These are phyloP conservation scores for Heliconius cydno DNA, from an alignment of 2,888 invertebrate genomes.

Conservation along the genomic window DNA sequence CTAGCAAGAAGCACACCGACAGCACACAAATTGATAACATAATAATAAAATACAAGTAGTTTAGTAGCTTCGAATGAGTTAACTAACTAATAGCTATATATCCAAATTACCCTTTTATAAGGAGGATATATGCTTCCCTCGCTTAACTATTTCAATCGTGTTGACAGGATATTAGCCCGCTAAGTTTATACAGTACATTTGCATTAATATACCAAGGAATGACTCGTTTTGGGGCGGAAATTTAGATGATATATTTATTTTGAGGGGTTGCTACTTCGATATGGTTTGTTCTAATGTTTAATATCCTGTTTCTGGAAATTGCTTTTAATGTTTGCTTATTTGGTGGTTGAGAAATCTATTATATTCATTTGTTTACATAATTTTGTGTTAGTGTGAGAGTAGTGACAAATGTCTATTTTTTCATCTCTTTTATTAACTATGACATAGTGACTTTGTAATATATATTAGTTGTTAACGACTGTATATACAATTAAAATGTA, in stretches of 20 bases:
- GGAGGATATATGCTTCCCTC: constrained; percentile 6
- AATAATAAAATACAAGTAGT: neutral
- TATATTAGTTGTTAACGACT: no score
- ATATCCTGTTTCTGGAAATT: no score
- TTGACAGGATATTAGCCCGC: constrained; percentile 27
- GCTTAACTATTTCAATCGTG: constrained; percentile 17
- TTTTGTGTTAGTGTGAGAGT: no score
- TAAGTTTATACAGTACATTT: constrained; percentile 15
- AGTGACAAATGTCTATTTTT: no score
- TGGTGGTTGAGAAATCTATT: no score
- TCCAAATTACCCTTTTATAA: constrained; percentile 2
- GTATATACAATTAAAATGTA: no score
- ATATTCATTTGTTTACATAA: no score
- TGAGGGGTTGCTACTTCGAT: neutral
- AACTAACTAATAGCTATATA: neutral
- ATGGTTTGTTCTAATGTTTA: neutral
- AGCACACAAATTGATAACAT: neutral
- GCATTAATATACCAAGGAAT: constrained; percentile 18
- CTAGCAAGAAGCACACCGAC: neutral
- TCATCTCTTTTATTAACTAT: no score
- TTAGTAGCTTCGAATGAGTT: neutral
- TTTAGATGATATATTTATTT: constrained; percentile 12
- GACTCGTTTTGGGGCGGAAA: constrained; percentile 21
- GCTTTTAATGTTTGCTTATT: no score
- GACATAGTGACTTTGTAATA: no score